Evolutionary conservation across 2,888 invertebrate genomes (phyloP), one percentile per base, ranked within the genome.

Genomic region (Aporophyla lueneburgensis): DNA sequence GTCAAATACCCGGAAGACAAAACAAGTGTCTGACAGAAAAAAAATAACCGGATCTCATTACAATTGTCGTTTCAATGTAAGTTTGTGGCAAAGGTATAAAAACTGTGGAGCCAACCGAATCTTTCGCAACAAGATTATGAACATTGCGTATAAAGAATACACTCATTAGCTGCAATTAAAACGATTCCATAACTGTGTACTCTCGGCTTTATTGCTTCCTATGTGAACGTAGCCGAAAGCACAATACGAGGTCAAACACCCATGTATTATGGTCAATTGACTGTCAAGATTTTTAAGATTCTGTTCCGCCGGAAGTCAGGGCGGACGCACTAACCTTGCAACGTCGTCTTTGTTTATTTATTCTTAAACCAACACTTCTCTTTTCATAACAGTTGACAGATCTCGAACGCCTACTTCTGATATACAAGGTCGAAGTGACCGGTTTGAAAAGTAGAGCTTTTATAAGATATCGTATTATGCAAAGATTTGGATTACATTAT

Each of bases 351-450:
- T 90, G 88, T 91, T 91, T 90, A 88, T 91, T 88, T 88, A 81
- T 82, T 86, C 86, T 78, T 81, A 73, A 85, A 86, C 84, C 78
- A 82, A 83, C 83, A 82, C 82, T 86, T 85, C 84, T 84, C 85
- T 88, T 88, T 87, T 87, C 85, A 91, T 92, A 90, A 89, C 89
- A 91, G 90, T 92, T 93, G 92, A 92, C 92, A 93, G 89, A 89
- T 89, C 80, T 85, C 87, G 85, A 85, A 86, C 91, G 90, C 91
- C 92, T 89, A 91, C 91, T 85, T 76, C 68, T 80, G 84, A 77
- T 78, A 81, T 80, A 88, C 94, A 95, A 95, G 96, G 95, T 94
- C 93, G 88, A 33, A 72, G 61, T 78, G 83, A 94, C 95, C 93
- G 93, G 95, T 94, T 93, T 84, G 74, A 88, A 91, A 93, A 91